A percentile compares a stretch with the other conserved stretches of the same genome.
Evolutionary conservation across 2,797 vertebrate species (phyloP).

Genomic region (Apodemus agrarius): DNA sequence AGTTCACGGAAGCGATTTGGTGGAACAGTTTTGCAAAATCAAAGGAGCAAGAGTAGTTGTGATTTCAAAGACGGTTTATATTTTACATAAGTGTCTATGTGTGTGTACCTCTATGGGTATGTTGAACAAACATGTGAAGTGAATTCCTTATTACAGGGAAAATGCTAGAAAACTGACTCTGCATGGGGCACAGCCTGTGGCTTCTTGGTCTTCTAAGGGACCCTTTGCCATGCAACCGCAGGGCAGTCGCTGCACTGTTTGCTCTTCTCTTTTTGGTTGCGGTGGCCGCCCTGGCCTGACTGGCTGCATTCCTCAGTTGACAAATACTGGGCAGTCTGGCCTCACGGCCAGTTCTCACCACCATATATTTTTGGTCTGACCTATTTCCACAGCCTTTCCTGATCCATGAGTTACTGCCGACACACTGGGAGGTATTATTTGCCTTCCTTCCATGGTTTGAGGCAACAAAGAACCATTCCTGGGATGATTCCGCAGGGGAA

Average conservation of each 20-base stretch:
- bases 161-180: background rate
- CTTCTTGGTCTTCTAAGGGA: conserved; percentile 48
- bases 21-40: background rate
- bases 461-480: conserved; percentile 72
- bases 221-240: conserved; percentile 1
- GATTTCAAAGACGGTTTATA: background rate
- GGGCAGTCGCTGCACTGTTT: conserved; percentile 67
- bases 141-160: conserved; percentile 18
- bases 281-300: conserved; percentile 43
- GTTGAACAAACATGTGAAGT: background rate
- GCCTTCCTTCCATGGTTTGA: conserved; percentile 64
- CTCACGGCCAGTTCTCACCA: conserved; percentile 63
- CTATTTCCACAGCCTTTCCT: conserved; percentile 72
- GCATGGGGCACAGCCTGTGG: background rate
- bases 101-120: background rate
- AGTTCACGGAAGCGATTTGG: conserved; percentile 19
- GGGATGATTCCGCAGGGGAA: conserved; percentile 46
- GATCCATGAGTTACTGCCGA: conserved; percentile 76
- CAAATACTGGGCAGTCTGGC: conserved; percentile 64
- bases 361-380: conserved; percentile 78
- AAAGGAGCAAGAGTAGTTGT: background rate
- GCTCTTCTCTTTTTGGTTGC: conserved; percentile 69
- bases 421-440: conserved; percentile 77
- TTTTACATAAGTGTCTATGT: background rate
- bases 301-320: background rate